Percentiles rank a stretch among this genome's conserved stretches.
Evolutionary conservation across 2,797 vertebrate genomes (phyloP).

Genomic region (Percopsis omiscomaycus): DNA sequence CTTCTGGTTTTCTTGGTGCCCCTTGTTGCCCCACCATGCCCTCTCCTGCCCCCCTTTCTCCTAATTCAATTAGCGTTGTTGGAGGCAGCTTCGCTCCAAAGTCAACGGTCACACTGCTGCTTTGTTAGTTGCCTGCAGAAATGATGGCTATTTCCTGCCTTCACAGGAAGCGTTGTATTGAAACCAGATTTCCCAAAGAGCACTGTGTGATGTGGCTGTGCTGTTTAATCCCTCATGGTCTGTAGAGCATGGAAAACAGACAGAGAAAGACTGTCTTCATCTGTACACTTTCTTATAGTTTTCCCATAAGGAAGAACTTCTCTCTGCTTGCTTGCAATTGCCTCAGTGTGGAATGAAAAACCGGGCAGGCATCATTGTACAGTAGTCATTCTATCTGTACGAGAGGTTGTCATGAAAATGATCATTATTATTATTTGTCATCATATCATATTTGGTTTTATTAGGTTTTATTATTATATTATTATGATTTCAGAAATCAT

Average conservation of each 20-base stretch:
- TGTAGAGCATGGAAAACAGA: slow-evolving; percentile 29
- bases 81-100: slow-evolving; percentile 41
- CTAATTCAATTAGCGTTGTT: slow-evolving; percentile 64
- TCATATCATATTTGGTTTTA: no score
- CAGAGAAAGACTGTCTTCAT: slow-evolving; percentile 4
- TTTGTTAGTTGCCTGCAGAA: slow-evolving; percentile 81
- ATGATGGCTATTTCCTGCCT: slow-evolving; percentile 82
- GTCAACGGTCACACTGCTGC: slow-evolving; percentile 59
- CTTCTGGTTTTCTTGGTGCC: slow-evolving; percentile 40
- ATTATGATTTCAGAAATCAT: no score
- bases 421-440: neutral
- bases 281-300: slow-evolving; percentile 26
- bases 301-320: slow-evolving; percentile 1
- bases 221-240: slow-evolving; percentile 39
- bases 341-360: slow-evolving; percentile 4
- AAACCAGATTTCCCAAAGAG: slow-evolving; percentile 81
- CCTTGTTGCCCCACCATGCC: slow-evolving; percentile 20
- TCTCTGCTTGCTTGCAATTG: neutral
- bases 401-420: neutral
- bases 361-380: neutral
- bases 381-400: neutral
- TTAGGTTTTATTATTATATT: no score
- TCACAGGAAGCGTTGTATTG: slow-evolving; percentile 83
- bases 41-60: slow-evolving; percentile 30
- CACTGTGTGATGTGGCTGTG: slow-evolving; percentile 35